Evolutionary conservation across 2,888 invertebrate species (phyloP), one percentile per base, ranked within the genome.

Genomic region (Cenopis cana): DNA sequence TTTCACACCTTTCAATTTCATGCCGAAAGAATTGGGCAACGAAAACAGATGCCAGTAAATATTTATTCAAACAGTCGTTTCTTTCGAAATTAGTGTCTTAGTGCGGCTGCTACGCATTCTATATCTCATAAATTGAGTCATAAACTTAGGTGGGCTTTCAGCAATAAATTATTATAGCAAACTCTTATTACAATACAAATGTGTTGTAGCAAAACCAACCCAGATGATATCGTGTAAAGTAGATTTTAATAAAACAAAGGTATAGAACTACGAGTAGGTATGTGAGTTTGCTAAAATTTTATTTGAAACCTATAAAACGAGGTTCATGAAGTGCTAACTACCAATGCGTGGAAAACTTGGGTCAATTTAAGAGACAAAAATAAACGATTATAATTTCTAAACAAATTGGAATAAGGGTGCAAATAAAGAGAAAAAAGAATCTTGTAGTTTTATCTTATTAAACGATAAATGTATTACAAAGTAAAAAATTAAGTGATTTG

Each of bases 71-170:
- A 60, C 24, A 66, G 66, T n/a, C 66, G 55, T 71, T 61, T 20
- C 60, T 50, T 61, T 61, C 60, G 38, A 61, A 61, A 71, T 67
- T 54, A 59, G 52, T 49, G 55, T 61, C 71, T 56, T 46, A 67
- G 61, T 67, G 67, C 41, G 66, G 36, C 71, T 61, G 60, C 38
- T 66, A 24, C 38, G 41, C 33, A 70, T 67, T 61, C 38, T 67
- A 67, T 61, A 66, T 61, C 71, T 71, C 66, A 54, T 67, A 71
- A 71, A 71, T 71, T 67, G 66, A 61, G 66, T 61, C 67, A 61
- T 71, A 67, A 71, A 71, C 29, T 24, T 55, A 36, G 24, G n/a
- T 36, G 33, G 14, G 20, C 55, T 60, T 60, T 71, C 55, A 61
- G 29, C 20, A 38, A 41, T 29, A 4, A 18, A 24, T 24, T 46